A percentile compares a stretch with the other conserved stretches of the same genome.
Conservation (phyloP, 2,113 vertebrate species). For the Caretta caretta region DNA sequence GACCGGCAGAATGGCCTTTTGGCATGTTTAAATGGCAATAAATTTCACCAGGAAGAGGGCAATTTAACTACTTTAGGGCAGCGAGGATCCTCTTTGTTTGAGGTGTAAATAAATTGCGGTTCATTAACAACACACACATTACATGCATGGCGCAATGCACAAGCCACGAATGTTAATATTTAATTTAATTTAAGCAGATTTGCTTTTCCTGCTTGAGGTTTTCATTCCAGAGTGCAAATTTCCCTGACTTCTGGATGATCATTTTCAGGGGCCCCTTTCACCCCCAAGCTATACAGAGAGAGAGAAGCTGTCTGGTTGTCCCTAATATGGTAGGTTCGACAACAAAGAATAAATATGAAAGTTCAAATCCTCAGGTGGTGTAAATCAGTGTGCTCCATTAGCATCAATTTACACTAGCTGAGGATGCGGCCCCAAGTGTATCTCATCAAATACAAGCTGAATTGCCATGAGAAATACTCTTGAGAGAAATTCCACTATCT, state of each 20-base stretch:
- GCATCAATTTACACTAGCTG: background rate
- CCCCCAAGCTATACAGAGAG: background rate
- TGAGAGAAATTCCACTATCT: background rate
- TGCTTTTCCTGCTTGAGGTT: constrained; percentile 56
- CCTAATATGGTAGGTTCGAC: background rate
- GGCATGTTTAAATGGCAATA: constrained; percentile 99
- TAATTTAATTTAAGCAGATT: constrained; percentile 80
- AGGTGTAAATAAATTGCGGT: constrained; percentile 94
- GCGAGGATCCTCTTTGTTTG: constrained; percentile 87
- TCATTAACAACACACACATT: constrained; percentile 85
- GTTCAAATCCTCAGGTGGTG: background rate
- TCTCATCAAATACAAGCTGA: constrained; percentile 36
- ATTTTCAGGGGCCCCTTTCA: background rate
- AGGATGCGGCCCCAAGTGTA: background rate
- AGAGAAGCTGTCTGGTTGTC: background rate
- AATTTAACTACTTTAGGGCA: constrained; percentile 85
- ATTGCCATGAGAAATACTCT: background rate
- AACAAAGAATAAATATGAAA: background rate
- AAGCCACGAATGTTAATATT: constrained; percentile 81
- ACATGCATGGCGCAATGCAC: constrained; percentile 68
- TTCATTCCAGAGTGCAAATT: constrained; percentile 29
- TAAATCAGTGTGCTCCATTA: background rate
- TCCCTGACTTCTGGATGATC: background rate
- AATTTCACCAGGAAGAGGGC: constrained; percentile 89
- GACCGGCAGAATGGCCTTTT: constrained; percentile 91